phyloP scores from a whole-genome alignment of 2,888 invertebrate species.

The Dolomedes plantarius region DNA sequence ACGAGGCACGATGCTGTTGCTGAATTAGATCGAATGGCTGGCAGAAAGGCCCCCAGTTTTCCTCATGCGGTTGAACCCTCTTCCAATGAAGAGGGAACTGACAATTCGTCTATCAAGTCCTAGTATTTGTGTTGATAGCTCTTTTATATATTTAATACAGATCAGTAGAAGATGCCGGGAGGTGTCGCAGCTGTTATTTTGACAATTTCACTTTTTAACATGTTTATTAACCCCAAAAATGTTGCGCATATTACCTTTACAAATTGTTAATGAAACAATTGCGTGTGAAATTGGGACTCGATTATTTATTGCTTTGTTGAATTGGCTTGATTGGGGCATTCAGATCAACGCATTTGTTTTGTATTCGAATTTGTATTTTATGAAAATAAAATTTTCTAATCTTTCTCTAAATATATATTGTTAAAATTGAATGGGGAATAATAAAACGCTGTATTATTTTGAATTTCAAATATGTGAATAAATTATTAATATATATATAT shows the following conservation, averaged over 20 bases:
- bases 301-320: neutral
- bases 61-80: slow-evolving; percentile 20
- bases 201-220: neutral
- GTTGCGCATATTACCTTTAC: neutral
- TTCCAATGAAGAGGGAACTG: slow-evolving; percentile 35
- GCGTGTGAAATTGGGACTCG: neutral
- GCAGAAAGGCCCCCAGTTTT: slow-evolving; percentile 37
- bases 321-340: neutral
- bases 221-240: slow-evolving; percentile 1
- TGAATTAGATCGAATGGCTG: slow-evolving; percentile 72
- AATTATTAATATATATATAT: too few relatives aligned
- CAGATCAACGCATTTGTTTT: neutral
- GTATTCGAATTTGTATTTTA: neutral
- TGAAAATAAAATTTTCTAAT: neutral
- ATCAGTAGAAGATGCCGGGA: neutral
- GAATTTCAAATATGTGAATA: too few relatives aligned
- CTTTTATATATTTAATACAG: slow-evolving; percentile 7
- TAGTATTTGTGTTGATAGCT: slow-evolving; percentile 14
- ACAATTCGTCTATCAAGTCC: slow-evolving; percentile 24
- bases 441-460: too few relatives aligned
- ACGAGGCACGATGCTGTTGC: slow-evolving; percentile 71
- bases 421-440: too few relatives aligned
- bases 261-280: neutral
- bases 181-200: slow-evolving; percentile 7
- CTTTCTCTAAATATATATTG: too few relatives aligned